phyloP scores from a whole-genome alignment of 2,888 invertebrate species.

The Parnassius orleans region DNA sequence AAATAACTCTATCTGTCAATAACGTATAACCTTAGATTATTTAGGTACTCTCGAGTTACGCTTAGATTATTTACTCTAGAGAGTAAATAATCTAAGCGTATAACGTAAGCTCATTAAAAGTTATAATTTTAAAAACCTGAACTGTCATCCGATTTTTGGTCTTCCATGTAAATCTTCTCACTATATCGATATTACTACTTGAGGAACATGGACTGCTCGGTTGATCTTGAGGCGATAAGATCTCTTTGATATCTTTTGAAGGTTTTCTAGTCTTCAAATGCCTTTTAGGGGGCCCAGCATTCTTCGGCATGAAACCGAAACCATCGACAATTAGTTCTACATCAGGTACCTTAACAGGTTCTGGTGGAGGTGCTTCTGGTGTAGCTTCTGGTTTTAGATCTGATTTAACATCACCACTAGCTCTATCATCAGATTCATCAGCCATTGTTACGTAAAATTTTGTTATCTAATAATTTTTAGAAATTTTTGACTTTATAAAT shows the following conservation, averaged over 20 bases:
- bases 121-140: constrained; percentile 50
- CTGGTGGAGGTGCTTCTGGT: constrained; percentile 33
- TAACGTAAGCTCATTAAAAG: too few relatives aligned
- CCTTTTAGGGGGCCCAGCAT: constrained; percentile 15
- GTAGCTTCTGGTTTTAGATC: background rate
- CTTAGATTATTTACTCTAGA: too few relatives aligned
- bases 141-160: constrained; percentile 84
- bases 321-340: constrained; percentile 70
- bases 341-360: constrained; percentile 54
- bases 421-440: constrained; percentile 45
- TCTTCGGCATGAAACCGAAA: constrained; percentile 72
- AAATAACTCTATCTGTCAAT: too few relatives aligned
- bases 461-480: constrained; percentile 26
- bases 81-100: too few relatives aligned
- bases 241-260: constrained; percentile 38
- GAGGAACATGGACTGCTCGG: constrained; percentile 58
- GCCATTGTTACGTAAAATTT: constrained; percentile 51
- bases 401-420: constrained; percentile 43
- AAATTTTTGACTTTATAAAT: background rate
- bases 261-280: constrained; percentile 39
- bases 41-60: too few relatives aligned
- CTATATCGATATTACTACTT: constrained; percentile 66
- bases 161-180: constrained; percentile 84
- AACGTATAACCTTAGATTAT: too few relatives aligned
- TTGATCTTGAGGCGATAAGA: constrained; percentile 35